Evolutionary conservation across 2,888 invertebrate species (phyloP), one percentile per base, ranked within the genome.

Genomic region (Eremobia ochroleuca): DNA sequence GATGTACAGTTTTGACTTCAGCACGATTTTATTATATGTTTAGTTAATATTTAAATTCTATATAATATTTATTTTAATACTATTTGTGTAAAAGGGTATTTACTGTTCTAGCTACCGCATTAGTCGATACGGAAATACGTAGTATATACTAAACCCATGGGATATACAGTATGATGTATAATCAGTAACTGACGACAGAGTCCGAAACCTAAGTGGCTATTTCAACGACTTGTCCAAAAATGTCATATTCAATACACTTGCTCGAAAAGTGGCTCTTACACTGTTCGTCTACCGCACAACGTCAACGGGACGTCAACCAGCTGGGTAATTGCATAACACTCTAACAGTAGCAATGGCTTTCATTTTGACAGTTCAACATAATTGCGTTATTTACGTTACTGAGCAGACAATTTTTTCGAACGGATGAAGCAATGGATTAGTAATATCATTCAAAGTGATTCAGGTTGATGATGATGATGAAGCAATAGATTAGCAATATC

Each of bases 71-170:
- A 43, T 64, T 64, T 52, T 31, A 4, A 11, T 25, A 65, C 25
- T 49, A 68, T 67, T 65, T 74, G 34, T 71, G 64, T 64, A 79
- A 68, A 43, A 43, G 40, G 49, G 58, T 78, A 78, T 79, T 78
- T 72, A 72, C 73, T 46, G 9, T 61, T 52, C 25, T 28, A 43
- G 40, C 43, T 34, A 18, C 31, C 49, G 34, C 72, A 59, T 79
- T 79, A 59, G 34, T 52, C 5, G 15, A 34, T 68, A 66, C 66
- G 61, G 43, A 77, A 37, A 34, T 66, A 52, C 11, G 52, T 25
- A 11, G 9, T 25, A 11, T 4, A 25, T n/a, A 25, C 1, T 11
- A 52, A 52, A 52, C n/a, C 52, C n/a, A 52, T 52, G n/a, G n/a
- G 4, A 52, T 52, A 52, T 52, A 59, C 34, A 28, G 49, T 25